phyloP scores from a whole-genome alignment of 2,888 invertebrate genomes.

The Rosalia funebris region DNA sequence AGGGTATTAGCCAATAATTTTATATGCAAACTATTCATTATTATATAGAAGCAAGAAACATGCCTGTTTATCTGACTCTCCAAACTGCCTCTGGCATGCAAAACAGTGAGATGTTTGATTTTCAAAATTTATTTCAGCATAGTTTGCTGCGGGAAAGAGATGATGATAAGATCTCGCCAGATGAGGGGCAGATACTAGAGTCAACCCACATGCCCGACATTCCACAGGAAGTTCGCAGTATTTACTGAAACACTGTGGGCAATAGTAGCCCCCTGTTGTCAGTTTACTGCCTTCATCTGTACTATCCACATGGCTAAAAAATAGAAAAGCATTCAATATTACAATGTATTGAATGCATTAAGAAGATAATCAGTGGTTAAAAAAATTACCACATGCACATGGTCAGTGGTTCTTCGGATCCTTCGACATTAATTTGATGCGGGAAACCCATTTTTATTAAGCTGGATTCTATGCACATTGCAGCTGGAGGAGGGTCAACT shows the following conservation, averaged over 20 bases:
- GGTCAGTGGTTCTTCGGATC: slow-evolving; percentile 74
- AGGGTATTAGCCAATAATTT: slow-evolving; percentile 42
- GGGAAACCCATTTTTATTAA: slow-evolving; percentile 98
- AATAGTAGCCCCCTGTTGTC: slow-evolving; percentile 83
- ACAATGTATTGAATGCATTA: too few species aligned
- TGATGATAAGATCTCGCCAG: slow-evolving; percentile 97
- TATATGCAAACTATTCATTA: slow-evolving; percentile 1
- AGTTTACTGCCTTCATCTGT: slow-evolving; percentile 74
- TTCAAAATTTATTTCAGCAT: slow-evolving; percentile 75
- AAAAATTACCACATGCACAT: slow-evolving; percentile 87
- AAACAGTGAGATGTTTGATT: slow-evolving; percentile 74
- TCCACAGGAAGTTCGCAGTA: slow-evolving; percentile 98
- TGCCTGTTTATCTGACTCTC: slow-evolving; percentile 78
- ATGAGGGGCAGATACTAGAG: slow-evolving; percentile 97
- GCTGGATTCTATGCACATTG: slow-evolving; percentile 77
- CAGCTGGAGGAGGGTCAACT: slow-evolving; percentile 78
- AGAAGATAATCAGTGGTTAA: too few species aligned
- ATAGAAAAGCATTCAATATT: too few species aligned
- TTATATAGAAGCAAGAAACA: slow-evolving; percentile 29
- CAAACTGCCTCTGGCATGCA: slow-evolving; percentile 78
- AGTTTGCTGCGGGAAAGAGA: slow-evolving; percentile 91
- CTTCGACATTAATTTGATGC: slow-evolving; percentile 74
- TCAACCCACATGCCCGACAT: slow-evolving; percentile 94
- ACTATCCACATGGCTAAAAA: slow-evolving; percentile 82
- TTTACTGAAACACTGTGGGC: slow-evolving; percentile 96